Percentiles rank a stretch among this genome's conserved stretches.
Evolutionary conservation across 2,113 vertebrate species (phyloP).

Genomic region (Isurus oxyrinchus): DNA sequence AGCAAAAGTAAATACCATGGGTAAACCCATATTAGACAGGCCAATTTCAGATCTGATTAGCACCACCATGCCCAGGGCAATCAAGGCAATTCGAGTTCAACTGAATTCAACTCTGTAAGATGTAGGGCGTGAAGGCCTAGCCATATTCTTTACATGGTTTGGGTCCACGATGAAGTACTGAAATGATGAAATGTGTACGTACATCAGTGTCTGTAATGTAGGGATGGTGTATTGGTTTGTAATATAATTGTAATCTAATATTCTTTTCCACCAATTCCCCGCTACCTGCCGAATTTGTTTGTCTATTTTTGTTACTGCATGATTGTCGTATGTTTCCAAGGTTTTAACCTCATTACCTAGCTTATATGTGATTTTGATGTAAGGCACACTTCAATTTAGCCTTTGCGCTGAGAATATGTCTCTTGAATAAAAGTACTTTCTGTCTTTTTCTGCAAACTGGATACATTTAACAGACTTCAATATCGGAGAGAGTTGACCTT

Average conservation of each 20-base stretch:
- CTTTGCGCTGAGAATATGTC: neutral
- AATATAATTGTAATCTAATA: too few relatives aligned
- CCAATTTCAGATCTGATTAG: too few relatives aligned
- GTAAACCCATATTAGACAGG: too few relatives aligned
- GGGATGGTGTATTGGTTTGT: neutral
- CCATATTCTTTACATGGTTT: neutral
- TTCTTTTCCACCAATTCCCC: neutral
- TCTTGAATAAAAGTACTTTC: neutral
- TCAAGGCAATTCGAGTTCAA: neutral
- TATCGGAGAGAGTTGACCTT: neutral
- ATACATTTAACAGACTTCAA: neutral
- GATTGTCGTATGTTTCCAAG: neutral
- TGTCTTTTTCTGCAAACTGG: neutral
- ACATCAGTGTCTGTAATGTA: neutral
- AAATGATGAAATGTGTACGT: neutral
- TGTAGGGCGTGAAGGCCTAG: neutral
- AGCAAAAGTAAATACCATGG: too few relatives aligned
- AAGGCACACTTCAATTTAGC: neutral
- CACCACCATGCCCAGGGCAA: neutral
- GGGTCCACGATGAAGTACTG: neutral
- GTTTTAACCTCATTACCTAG: neutral
- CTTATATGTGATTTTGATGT: neutral
- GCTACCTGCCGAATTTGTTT: neutral
- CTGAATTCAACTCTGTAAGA: neutral
- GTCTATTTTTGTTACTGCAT: neutral